Evolutionary conservation across 1,140 invertebrate genomes (phyloP).

Genomic region (Musca vetustissima): DNA sequence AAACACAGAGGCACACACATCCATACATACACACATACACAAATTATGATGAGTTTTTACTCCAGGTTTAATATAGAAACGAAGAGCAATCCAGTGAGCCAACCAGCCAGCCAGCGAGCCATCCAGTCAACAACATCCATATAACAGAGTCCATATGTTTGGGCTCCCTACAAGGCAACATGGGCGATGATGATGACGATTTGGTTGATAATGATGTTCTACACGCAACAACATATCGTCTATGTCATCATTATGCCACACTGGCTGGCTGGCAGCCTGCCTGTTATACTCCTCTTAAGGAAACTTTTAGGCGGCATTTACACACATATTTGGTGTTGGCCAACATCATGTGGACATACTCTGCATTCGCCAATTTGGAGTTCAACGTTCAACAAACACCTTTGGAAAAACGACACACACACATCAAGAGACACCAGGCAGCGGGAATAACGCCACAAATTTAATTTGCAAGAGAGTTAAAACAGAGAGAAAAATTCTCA

Average conservation of each 20-base stretch:
- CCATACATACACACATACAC: not conserved
- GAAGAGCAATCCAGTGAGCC: not conserved
- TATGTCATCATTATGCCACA: conserved; percentile 1
- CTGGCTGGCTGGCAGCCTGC: too few relatives aligned
- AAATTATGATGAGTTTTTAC: conserved; percentile 14
- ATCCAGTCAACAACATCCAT: conserved; percentile 6
- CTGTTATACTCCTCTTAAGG: too few relatives aligned
- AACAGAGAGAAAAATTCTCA: too few relatives aligned
- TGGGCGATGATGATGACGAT: not conserved
- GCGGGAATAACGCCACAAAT: not conserved
- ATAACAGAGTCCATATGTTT: not conserved
- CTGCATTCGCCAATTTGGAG: not conserved
- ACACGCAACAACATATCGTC: conserved; percentile 10
- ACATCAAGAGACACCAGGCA: too few relatives aligned
- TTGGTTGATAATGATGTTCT: not conserved
- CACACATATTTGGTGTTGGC: not conserved
- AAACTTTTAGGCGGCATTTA: conserved; percentile 10
- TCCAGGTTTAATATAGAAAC: not conserved
- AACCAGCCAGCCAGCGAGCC: not conserved
- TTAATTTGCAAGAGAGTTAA: too few relatives aligned
- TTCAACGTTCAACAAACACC: not conserved
- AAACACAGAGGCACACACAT: not conserved
- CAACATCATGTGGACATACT: not conserved
- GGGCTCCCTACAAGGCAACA: not conserved
- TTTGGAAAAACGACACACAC: too few relatives aligned